A percentile compares a stretch with the other conserved stretches of the same genome.
Conservation (phyloP, 30 jellyfish, hydroid and myxozoan species). For the Calvadosia cruxmelitensis region DNA sequence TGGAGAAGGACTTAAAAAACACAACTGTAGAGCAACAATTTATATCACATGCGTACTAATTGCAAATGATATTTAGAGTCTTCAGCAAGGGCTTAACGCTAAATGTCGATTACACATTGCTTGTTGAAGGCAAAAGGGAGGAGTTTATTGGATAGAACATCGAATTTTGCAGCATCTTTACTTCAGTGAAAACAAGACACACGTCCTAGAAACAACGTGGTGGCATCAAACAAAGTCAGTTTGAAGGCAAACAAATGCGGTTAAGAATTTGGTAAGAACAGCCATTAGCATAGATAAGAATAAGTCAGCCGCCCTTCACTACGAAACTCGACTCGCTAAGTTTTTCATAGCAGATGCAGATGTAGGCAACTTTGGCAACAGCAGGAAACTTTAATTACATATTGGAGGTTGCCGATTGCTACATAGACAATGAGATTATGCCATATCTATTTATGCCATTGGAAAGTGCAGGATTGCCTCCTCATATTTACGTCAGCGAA, state of each 20-base stretch:
- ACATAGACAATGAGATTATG: constrained; percentile 4
- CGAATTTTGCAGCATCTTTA: not conserved
- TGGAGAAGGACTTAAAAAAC: too few relatives aligned
- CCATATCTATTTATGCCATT: constrained; percentile 11
- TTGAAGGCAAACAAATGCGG: constrained; percentile 8
- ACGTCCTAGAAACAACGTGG: not conserved
- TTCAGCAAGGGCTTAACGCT: too few relatives aligned
- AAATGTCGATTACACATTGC: too few relatives aligned
- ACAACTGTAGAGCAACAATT: too few relatives aligned
- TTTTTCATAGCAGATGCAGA: constrained; percentile 14
- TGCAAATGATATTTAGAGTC: too few relatives aligned
- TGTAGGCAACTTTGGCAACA: constrained; percentile 54
- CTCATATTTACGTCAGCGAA: constrained; percentile 29
- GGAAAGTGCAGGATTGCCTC: constrained; percentile 32
- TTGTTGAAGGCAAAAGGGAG: not conserved
- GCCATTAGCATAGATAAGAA: constrained; percentile 17
- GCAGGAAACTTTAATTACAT: constrained; percentile 33
- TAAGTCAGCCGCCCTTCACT: constrained; percentile 16
- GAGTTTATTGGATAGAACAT: not conserved
- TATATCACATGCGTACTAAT: too few relatives aligned
- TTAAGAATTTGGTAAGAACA: constrained; percentile 15
- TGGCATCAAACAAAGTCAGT: too few relatives aligned
- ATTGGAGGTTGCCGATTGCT: constrained; percentile 12
- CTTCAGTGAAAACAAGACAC: not conserved
- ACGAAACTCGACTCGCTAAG: constrained; percentile 21